These are phyloP conservation scores for Natrix natrix DNA, from an alignment of 2,797 vertebrate species.

Conservation along the genomic window DNA sequence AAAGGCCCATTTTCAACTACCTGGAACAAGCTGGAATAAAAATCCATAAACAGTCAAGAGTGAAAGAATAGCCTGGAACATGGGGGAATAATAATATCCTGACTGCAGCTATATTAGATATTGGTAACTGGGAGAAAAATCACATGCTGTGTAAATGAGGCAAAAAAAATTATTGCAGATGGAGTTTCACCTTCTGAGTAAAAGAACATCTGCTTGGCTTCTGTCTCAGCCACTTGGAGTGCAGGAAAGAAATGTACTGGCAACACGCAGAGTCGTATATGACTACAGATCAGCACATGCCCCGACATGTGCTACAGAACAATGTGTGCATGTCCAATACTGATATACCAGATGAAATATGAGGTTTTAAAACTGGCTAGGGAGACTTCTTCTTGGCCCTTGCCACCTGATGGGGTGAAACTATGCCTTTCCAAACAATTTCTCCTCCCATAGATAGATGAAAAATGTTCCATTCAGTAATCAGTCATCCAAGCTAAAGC, in stretches of 20 bases:
- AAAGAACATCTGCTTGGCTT: conserved; percentile 66
- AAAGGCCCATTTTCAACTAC: conserved; percentile 58
- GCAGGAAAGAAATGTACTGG: conserved; percentile 48
- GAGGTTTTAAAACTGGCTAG: conserved; percentile 19
- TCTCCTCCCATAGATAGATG: conserved; percentile 41
- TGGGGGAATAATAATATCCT: conserved; percentile 50
- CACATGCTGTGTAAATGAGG: conserved; percentile 43
- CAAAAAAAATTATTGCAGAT: conserved; percentile 61
- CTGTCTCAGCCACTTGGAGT: background rate
- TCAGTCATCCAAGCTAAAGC: conserved; percentile 36
- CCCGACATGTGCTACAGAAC: conserved; percentile 44
- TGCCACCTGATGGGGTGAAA: background rate
- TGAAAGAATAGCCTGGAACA: conserved; percentile 61
- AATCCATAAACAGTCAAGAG: conserved; percentile 63
- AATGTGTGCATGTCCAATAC: conserved; percentile 18
- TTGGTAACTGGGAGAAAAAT: conserved; percentile 51
- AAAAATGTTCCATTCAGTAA: conserved; percentile 51
- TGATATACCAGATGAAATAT: conserved; percentile 34
- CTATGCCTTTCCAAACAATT: conserved; percentile 20
- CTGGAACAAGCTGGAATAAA: conserved; percentile 55
- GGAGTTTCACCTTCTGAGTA: conserved; percentile 66
- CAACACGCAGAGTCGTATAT: conserved; percentile 9
- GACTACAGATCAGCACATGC: conserved; percentile 36
- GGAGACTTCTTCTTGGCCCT: conserved; percentile 29
- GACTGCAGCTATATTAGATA: conserved; percentile 66